phyloP scores from a whole-genome alignment of 1,140 invertebrate genomes.

The Mactra quadrangularis region DNA sequence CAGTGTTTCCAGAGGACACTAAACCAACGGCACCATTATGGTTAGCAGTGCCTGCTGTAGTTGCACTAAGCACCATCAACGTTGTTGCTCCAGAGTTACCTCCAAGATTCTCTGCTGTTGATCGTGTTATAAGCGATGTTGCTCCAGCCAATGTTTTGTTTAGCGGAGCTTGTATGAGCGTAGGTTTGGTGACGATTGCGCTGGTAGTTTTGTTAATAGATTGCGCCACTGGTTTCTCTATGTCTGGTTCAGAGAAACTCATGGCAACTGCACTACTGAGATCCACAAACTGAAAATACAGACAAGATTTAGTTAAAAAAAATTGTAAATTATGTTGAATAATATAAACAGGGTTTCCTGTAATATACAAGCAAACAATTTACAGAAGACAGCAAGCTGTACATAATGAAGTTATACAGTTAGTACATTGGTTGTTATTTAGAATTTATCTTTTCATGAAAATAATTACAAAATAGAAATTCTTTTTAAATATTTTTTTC shows the following conservation, averaged over 20 bases:
- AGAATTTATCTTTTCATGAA: too few relatives aligned
- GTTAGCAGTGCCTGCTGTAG: slow-evolving; percentile 53
- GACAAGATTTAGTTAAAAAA: slow-evolving; percentile 77
- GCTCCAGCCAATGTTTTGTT: slow-evolving; percentile 73
- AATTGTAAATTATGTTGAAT: too few relatives aligned
- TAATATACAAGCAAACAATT: too few relatives aligned
- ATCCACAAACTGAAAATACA: slow-evolving; percentile 93
- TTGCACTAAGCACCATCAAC: slow-evolving; percentile 74
- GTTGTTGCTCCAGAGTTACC: slow-evolving; percentile 65
- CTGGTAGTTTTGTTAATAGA: slow-evolving; percentile 67
- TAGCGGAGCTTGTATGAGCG: slow-evolving; percentile 54
- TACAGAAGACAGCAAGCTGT: too few relatives aligned
- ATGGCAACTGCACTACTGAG: slow-evolving; percentile 94
- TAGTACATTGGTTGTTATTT: too few relatives aligned
- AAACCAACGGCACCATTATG: slow-evolving; percentile 58
- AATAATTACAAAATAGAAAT: too few relatives aligned
- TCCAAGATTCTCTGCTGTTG: slow-evolving; percentile 63
- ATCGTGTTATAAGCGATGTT: slow-evolving; percentile 49
- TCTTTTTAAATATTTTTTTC: too few relatives aligned
- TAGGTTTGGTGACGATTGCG: slow-evolving; percentile 62
- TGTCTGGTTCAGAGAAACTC: slow-evolving; percentile 74
- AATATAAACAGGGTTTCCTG: too few relatives aligned
- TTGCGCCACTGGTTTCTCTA: slow-evolving; percentile 23
- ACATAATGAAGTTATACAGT: too few relatives aligned
- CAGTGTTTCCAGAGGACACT: slow-evolving; percentile 69